Evolutionary conservation across 2,888 invertebrate genomes (phyloP), one percentile per base, ranked within the genome.

Genomic region (Melangyna quadrimaculata): DNA sequence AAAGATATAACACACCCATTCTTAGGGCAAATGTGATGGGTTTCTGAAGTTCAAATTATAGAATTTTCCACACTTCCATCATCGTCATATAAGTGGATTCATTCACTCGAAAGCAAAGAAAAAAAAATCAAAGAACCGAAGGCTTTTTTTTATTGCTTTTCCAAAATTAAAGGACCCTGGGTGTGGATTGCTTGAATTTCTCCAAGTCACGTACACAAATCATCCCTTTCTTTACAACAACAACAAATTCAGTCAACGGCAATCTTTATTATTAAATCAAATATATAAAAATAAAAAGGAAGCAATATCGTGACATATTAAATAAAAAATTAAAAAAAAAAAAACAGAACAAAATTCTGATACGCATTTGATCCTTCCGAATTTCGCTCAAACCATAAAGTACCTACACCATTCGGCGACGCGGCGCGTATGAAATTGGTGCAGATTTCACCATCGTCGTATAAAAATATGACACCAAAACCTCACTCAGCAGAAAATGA

Each of bases 171-270:
- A 45, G 37, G 29, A 45, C 70, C 8, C 14, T 40, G 77, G 67
- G 81, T 81, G 81, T 65, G 75, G 55, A 70, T 74, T 63, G 19
- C 55, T 71, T 63, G 10, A 37, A 74, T 63, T 71, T 40, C 14
- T 1, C 37, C 61, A 67, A 82, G 82, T 82, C 82, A 82, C 55
- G 69, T 78, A 65, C 63, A 17, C 51, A 45, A 29, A 35, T 51
- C 29, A 51, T 35, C 51, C 1, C 12, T 22, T 63, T 45, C 29
- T n/a, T n/a, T n/a, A 9, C 24, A 1, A 22, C 19, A 55, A 43
- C 35, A 19, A 9, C 22, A 48, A 14, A 43, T 3, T 43, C 17
- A 17, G 17, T 9, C 43, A 3, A 17, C 3, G 7, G 27, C 3
- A 43, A 72, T 72, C 57, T 40, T 51, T 48, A 19, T 55, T 78